Evolutionary conservation across 2,888 invertebrate species (phyloP).

Genomic region (Synanthedon formicaeformis): DNA sequence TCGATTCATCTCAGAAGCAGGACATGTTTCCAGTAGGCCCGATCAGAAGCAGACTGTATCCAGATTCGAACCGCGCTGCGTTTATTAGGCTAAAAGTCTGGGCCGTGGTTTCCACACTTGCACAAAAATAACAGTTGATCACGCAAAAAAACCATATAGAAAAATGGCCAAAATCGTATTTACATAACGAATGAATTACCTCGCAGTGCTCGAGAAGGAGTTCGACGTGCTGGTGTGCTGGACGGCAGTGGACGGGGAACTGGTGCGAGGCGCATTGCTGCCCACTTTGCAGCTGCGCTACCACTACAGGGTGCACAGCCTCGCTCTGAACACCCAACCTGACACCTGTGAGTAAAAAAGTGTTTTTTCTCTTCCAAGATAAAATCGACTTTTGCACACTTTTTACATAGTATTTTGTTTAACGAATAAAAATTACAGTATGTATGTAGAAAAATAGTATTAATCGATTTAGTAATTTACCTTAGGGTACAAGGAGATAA

Average conservation of each 20-base stretch:
- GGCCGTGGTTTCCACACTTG: too few species aligned
- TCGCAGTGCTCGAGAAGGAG: constrained; percentile 55
- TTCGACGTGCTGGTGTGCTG: constrained; percentile 75
- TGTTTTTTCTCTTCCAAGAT: background rate
- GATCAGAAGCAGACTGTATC: too few species aligned
- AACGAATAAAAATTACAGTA: background rate
- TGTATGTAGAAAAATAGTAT: background rate
- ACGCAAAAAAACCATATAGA: too few species aligned
- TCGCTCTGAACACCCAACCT: constrained; percentile 61
- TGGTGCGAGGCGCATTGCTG: constrained; percentile 73
- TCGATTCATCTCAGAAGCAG: too few species aligned
- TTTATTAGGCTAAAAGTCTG: too few species aligned
- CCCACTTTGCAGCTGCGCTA: constrained; percentile 74
- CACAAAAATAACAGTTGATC: too few species aligned
- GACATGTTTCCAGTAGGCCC: too few species aligned
- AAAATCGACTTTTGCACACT: background rate
- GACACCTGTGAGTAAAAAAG: constrained; percentile 60
- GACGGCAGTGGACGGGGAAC: constrained; percentile 73
- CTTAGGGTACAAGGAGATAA: constrained; percentile 63
- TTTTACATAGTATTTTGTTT: background rate
- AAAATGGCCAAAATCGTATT: too few species aligned
- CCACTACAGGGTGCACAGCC: constrained; percentile 73
- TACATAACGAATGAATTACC: background rate
- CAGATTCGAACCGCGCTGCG: too few species aligned
- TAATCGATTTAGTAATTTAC: too few species aligned